Evolutionary conservation across 2,797 vertebrate species (phyloP).

Genomic region (Threskiornis aethiopicus): DNA sequence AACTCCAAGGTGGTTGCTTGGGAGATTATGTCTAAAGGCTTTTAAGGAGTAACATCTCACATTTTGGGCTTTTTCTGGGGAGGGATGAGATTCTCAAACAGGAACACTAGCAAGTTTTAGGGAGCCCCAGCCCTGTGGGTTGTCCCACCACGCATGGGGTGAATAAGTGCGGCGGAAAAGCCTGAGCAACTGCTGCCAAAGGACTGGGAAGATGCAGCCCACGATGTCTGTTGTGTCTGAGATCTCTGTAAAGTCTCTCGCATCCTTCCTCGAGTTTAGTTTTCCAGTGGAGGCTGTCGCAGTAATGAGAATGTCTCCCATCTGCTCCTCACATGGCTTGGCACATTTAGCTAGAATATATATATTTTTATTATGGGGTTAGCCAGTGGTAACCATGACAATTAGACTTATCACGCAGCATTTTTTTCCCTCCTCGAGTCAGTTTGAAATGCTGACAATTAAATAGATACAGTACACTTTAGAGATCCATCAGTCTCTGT

Average conservation of each 20-base stretch:
- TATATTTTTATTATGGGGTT: slow-evolving; percentile 72
- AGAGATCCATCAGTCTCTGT: slow-evolving; percentile 84
- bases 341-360: slow-evolving; percentile 35
- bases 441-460: slow-evolving; percentile 84
- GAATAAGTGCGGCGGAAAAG: neutral
- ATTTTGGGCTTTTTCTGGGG: neutral
- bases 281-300: slow-evolving; percentile 59
- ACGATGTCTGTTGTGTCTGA: slow-evolving; percentile 64
- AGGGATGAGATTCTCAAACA: neutral
- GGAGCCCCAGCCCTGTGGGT: neutral
- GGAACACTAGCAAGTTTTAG: neutral
- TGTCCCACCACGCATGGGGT: neutral
- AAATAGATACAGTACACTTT: slow-evolving; percentile 80
- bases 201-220: slow-evolving; percentile 53
- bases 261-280: slow-evolving; percentile 53
- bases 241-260: slow-evolving; percentile 58
- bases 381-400: slow-evolving; percentile 79
- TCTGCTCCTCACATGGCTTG: slow-evolving; percentile 55
- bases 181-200: neutral
- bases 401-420: slow-evolving; percentile 79
- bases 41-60: neutral
- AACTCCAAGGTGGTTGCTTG: neutral
- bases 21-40: neutral
- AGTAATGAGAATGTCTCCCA: slow-evolving; percentile 67
- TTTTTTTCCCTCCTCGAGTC: slow-evolving; percentile 75